Evolutionary conservation across 2,797 vertebrate genomes (phyloP).

Genomic region (Anguilla obscura): DNA sequence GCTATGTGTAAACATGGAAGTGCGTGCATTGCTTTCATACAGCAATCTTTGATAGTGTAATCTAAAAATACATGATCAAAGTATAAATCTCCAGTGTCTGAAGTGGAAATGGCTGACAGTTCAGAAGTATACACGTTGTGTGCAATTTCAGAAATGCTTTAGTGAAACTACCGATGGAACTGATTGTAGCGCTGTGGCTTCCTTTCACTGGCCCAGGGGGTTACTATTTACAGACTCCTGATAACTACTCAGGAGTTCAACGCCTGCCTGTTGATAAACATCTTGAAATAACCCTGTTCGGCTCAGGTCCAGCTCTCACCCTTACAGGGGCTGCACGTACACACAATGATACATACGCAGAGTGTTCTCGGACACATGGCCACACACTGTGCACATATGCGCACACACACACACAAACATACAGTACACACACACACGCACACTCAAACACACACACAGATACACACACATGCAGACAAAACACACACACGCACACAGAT

Average conservation of each 20-base stretch:
- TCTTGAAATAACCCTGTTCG: slow-evolving; percentile 54
- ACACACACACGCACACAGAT: slow-evolving; percentile 27
- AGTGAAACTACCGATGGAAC: slow-evolving; percentile 57
- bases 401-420: too few species aligned
- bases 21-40: not conserved
- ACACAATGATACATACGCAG: not conserved
- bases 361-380: too few species aligned
- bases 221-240: slow-evolving; percentile 71
- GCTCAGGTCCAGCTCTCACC: slow-evolving; percentile 46
- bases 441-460: too few species aligned
- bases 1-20: not conserved
- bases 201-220: slow-evolving; percentile 55
- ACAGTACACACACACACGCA: too few species aligned
- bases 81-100: slow-evolving; percentile 49
- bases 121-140: slow-evolving; percentile 44
- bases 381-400: too few species aligned
- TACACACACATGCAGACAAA: slow-evolving; percentile 21
- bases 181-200: slow-evolving; percentile 68
- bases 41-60: not conserved
- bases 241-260: slow-evolving; percentile 65
- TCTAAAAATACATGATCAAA: slow-evolving; percentile 14
- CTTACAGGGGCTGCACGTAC: slow-evolving; percentile 24
- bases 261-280: slow-evolving; percentile 65
- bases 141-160: slow-evolving; percentile 65
- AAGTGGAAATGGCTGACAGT: slow-evolving; percentile 46